Base-by-base conservation (phyloP, 2,888 invertebrate species). In the Meganola albula region DNA sequence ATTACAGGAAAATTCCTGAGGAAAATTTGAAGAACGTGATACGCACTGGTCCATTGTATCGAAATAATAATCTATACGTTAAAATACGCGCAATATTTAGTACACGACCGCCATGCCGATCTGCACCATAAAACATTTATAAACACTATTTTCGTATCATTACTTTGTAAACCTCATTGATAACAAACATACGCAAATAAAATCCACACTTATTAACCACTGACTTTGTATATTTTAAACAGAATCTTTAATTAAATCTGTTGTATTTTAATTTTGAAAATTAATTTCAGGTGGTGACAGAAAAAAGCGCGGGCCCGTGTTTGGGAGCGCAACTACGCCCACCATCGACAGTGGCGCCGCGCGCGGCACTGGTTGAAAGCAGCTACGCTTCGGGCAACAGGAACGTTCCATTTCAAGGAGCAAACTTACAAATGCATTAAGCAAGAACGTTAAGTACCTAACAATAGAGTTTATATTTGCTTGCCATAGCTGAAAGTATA, bases 321-420 rank as follows among this genome's bases (percentile, higher is more conserved):
- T 50, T 43, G 49, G 53, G 64, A 70, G 74, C 71, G 68, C 63
- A 66, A 69, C 74, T 72, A 72, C 82, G 78, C 74, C 74, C 71
- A 67, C 80, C 79, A 70, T 53, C 71, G 61, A 72, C 63, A 71
- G 78, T 77, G 83, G 82, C 83, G 84, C 82, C 82, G 63, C 79
- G 71, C 63, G 69, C 79, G 79, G 76, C 78, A 84, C 84, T 84
- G 83, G 56, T 69, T 64, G 63, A 59, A 74, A 76, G 71, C 40
- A 44, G 46, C 51, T 59, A 54, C 54, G 56, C 66, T 58, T 61
- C 60, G 58, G 64, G 67, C 64, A 62, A 69, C 74, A 72, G 75
- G 72, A 73, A 55, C 69, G 68, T 54, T 63, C 61, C 60, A 58
- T 57, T 54, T 55, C 46, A n/a, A 51, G 61, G 45, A 44, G 48